Base-by-base conservation (phyloP, 2,797 vertebrate species). In the Phrynocephalus guinanensis region DNA sequence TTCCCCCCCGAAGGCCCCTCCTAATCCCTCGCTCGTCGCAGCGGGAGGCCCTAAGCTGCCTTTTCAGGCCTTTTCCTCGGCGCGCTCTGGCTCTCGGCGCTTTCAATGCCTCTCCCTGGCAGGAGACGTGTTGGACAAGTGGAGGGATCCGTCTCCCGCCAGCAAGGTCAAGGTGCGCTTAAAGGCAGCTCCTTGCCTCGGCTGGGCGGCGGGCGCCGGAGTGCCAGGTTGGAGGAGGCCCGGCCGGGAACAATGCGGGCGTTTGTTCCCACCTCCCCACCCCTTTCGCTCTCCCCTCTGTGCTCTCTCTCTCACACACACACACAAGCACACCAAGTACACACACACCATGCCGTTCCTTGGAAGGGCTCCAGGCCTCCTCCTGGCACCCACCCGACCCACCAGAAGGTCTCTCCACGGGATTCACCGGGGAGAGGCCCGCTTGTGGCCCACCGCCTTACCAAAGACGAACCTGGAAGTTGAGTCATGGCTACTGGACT, bases 41-140 rank as follows among this genome's bases (percentile, higher is more conserved):
- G 96, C 96, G 82, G 96, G 96, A 97, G 96, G 94, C 95, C 95
- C 95, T 97, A 96, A 97, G 96, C 96, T 93, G 95, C 92, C 96
- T 96, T 96, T 97, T 97, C 95, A 96, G 90, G 38, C 63, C 83
- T 93, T 93, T 95, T 93, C 92, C 94, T 93, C 92, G 84, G 95
- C 93, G 92, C 86, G 89, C 94, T 88, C 91, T 92, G 52, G 91
- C 95, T 91, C 85, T 89, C 90, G 24, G 92, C 75, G 85, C 94
- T 94, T 90, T 96, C 96, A 96, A 95, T 96, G 90, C 93, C 91
- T 75, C 88, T 68, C 88, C 95, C 96, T 95, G 96, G 95, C 96
- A 91, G 96, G 95, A 93, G 93, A 92, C 93, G 85, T 97, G 96
- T 97, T 91, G 1, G 93, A 96, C 96, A 97, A 95, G 96, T 85